These are phyloP conservation scores for Micronycteris hirsuta DNA, from an alignment of 2,113 vertebrate species.

Conservation along the genomic window DNA sequence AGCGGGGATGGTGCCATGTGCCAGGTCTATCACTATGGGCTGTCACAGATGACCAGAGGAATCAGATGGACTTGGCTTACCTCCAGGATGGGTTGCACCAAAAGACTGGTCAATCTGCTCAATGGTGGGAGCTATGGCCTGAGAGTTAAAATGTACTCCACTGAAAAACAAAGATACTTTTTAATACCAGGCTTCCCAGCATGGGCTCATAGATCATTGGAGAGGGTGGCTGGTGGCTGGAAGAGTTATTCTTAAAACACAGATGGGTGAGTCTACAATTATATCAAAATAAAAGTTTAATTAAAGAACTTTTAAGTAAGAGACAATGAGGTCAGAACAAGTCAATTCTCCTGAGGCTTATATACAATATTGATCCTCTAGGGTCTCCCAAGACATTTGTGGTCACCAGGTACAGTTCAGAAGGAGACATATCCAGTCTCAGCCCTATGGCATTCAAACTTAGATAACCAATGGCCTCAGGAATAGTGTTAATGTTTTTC, in stretches of 20 bases:
- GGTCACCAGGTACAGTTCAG: not conserved
- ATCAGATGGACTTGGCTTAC: conserved; percentile 78
- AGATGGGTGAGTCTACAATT: not conserved
- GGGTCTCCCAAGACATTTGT: not conserved
- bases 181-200: conserved; percentile 16
- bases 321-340: conserved; percentile 13
- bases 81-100: conserved; percentile 98
- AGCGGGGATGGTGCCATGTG: not conserved
- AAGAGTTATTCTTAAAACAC: conserved; percentile 33
- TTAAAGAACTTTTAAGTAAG: conserved; percentile 32
- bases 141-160: conserved; percentile 99
- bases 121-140: conserved; percentile 97
- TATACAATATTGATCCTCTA: not conserved
- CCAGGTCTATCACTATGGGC: not conserved
- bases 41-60: not conserved
- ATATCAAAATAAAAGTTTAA: not conserved
- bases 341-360: not conserved
- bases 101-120: conserved; percentile 99
- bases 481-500: not conserved
- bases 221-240: not conserved
- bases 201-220: not conserved
- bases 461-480: not conserved
- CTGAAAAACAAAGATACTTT: conserved; percentile 80
- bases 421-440: not conserved
- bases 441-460: not conserved